Evolutionary conservation across 2,797 vertebrate species (phyloP).

Genomic region (Halcyon leucocephala): DNA sequence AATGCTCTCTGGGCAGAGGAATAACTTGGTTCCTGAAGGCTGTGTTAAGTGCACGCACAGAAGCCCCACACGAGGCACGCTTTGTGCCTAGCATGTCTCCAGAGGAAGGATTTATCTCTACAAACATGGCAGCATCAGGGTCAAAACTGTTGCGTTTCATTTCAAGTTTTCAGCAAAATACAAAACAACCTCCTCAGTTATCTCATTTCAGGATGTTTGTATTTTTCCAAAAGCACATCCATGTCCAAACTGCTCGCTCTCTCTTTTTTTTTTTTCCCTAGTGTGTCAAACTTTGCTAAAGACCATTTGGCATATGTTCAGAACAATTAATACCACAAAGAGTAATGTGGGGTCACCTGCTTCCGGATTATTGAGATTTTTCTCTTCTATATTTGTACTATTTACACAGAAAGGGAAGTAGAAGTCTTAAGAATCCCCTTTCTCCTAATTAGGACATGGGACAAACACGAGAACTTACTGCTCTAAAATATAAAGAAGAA

Average conservation of each 20-base stretch:
- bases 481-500: background rate
- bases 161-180: background rate
- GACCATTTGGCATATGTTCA: background rate
- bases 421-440: background rate
- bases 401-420: background rate
- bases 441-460: background rate
- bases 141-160: background rate
- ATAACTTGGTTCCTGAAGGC: background rate
- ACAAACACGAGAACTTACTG: background rate
- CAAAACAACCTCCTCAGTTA: background rate
- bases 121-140: background rate
- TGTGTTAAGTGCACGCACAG: background rate
- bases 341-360: background rate
- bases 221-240: background rate
- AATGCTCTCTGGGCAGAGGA: background rate
- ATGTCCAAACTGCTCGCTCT: background rate
- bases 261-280: background rate
- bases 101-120: background rate
- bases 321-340: background rate
- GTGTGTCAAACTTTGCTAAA: background rate
- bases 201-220: conserved; percentile 15
- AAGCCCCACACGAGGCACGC: background rate
- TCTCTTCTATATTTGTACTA: background rate
- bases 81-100: background rate
- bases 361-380: background rate